Evolutionary conservation across 1,140 invertebrate species (phyloP), one percentile per base, ranked within the genome.

Genomic region (Tetragnatha versicolor): DNA sequence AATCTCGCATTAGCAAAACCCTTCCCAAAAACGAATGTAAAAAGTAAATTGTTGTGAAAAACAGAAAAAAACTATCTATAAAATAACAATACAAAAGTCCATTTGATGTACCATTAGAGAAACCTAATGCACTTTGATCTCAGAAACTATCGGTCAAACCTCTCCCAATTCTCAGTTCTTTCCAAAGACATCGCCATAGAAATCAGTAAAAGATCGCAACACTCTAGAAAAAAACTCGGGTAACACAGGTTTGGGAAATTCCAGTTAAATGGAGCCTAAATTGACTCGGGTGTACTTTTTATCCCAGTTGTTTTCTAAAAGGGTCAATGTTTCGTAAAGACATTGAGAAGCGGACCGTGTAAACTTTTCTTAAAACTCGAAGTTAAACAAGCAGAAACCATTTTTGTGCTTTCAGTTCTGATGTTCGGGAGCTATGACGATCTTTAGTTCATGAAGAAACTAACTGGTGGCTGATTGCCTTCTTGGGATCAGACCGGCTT

Each of bases 231-330:
- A 31, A 22, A 58, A 58, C 10, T 31, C n/a, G 55, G 10, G 27
- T 29, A 31, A n/a, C 14, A 51, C 9, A n/a, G 10, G 22, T 9
- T 14, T 58, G 27, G n/a, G 33, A 58, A 58, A 58, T 58, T 58
- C 55, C 55, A 58, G 55, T 58, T 58, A 58, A 58, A 58, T 58
- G 55, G 55, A 58, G 27, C 55, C 55, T 58, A 58, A 58, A 58
- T 58, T 58, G 55, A 58, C 55, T 31, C 55, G 3, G 27, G 29
- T 27, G 4, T n/a, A 17, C 33, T 58, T 31, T 58, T 31, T 31
- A 14, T 58, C n/a, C 29, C 5, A 29, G 22, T 58, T 58, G 55
- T 58, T 27, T 58, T 58, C 9, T 3, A 58, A 31, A 14, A 31
- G 33, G 33, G 55, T 58, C 55, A 58, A 58, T 58, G 55, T 58